A percentile compares a stretch with the other conserved stretches of the same genome.
phyloP scores from a whole-genome alignment of 2,797 vertebrate species.

The Macropus fuliginosus region DNA sequence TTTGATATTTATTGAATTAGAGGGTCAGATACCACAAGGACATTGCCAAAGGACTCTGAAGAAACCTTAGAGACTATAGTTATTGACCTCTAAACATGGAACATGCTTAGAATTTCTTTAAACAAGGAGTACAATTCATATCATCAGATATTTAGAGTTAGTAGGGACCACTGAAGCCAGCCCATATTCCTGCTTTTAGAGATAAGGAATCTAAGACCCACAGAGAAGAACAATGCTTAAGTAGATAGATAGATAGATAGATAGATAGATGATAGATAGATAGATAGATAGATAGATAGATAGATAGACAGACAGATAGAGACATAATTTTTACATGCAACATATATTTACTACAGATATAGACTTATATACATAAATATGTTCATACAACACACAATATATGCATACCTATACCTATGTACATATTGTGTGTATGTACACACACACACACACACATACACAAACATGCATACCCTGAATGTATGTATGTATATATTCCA shows the following conservation, averaged over 20 bases:
- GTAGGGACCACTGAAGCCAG: neutral
- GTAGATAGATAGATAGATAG: neutral
- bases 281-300: neutral
- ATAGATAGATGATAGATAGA: neutral
- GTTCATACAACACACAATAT: neutral
- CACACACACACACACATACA: no score
- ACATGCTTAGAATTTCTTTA: neutral
- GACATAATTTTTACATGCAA: neutral
- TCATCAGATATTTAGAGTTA: neutral
- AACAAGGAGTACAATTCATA: neutral
- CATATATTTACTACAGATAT: neutral
- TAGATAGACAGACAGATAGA: neutral
- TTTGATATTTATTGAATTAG: slow-evolving; percentile 1
- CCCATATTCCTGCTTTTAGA: neutral
- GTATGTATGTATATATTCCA: neutral
- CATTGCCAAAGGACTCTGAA: neutral
- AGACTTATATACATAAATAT: neutral
- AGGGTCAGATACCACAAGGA: neutral
- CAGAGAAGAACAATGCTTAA: neutral
- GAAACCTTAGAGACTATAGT: neutral
- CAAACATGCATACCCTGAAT: no score
- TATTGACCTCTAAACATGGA: neutral
- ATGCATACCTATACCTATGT: neutral
- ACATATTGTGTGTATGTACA: no score
- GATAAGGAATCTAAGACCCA: neutral